Base-by-base conservation (phyloP, 2,797 vertebrate species). In the Monodelphis domestica region DNA sequence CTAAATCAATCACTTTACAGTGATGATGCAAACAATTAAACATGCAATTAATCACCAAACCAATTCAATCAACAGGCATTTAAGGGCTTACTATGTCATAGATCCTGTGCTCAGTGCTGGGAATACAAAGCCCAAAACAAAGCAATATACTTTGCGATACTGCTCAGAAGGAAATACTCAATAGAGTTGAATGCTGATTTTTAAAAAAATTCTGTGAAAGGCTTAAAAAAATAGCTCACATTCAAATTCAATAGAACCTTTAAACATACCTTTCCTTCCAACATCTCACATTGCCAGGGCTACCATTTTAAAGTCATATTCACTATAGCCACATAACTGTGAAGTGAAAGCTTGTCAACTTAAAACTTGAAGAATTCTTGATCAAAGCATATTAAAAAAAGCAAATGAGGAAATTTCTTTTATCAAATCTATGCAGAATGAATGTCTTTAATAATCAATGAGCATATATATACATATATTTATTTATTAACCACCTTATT, bases 321-420 rank as follows among this genome's bases (percentile, higher is more conserved):
- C 55, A 52, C 24, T 29, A 38, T 92, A 54, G 26, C 5, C 84
- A 33, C 11, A 63, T 4, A 93, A 1, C 63, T 59, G 53, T 50
- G 30, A 92, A 87, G 10, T 93, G 33, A 59, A 96, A 91, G 4
- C 54, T 94, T 50, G 6, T 38, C 91, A 93, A 63, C 26, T 87
- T 89, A 89, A 91, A 91, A 29, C 53, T 55, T 91, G 88, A 95
- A 53, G 93, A 84, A 91, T 50, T 89, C 70, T 96, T 92, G 12
- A 33, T 96, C 30, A 96, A 96, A 93, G 89, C 21, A 53, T 45
- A 38, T 45, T 87, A 89, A 96, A 89, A 53, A 70, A 78, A 87
- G 38, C 54, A 91, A 92, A 12, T 59, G 17, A 28, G 5, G 96
- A 91, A 63, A 0, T 5, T 53, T 92, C 14, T 91, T 93, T 93